phyloP scores from a whole-genome alignment of 2,888 invertebrate species.

The Ditylenchus weischeri region DNA sequence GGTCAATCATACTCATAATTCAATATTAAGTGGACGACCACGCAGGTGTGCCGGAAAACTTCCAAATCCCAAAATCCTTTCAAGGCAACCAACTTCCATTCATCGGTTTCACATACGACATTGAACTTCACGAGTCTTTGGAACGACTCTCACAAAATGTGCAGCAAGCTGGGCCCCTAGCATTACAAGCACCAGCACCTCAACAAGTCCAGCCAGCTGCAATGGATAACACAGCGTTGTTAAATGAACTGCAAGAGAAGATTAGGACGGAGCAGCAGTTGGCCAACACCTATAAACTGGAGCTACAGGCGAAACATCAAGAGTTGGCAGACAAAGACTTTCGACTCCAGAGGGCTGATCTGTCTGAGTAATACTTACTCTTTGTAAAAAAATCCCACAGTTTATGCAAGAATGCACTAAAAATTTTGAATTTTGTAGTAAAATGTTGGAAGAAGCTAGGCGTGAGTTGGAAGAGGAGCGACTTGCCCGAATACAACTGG shows the following conservation, averaged over 20 bases:
- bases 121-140: background rate
- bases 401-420: constrained; percentile 8
- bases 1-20: too few species aligned
- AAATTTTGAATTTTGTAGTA: constrained; percentile 24
- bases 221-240: background rate
- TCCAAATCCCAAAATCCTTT: constrained; percentile 93
- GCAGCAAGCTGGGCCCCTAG: constrained; percentile 5
- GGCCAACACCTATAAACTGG: constrained; percentile 31
- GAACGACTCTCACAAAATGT: constrained; percentile 6
- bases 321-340: constrained; percentile 10
- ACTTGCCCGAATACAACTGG: constrained; percentile 67
- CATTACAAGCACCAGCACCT: background rate
- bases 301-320: constrained; percentile 7
- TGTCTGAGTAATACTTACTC: constrained; percentile 15
- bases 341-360: constrained; percentile 8
- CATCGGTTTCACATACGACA: constrained; percentile 89
- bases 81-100: constrained; percentile 97
- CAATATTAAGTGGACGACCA: constrained; percentile 39
- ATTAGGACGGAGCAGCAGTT: constrained; percentile 93
- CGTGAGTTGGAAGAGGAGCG: constrained; percentile 89
- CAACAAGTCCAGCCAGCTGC: background rate
- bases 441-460: constrained; percentile 79
- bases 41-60: constrained; percentile 76
- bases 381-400: background rate
- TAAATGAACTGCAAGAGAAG: constrained; percentile 89